Base-by-base conservation (phyloP, 2,888 invertebrate genomes). In the Coleophora flavipennella region DNA sequence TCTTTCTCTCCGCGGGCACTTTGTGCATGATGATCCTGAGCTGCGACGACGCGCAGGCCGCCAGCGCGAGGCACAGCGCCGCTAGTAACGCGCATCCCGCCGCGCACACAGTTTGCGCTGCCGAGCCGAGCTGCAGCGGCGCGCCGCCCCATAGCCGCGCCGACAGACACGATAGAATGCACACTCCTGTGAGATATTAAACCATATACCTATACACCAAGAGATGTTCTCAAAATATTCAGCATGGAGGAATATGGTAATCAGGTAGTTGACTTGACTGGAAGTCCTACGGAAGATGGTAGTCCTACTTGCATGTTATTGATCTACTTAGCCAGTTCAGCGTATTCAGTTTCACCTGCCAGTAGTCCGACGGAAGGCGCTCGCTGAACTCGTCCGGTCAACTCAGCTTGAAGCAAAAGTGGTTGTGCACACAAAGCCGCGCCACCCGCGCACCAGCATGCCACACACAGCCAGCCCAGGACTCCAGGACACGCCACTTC, bases 401-500 rank as follows among this genome's bases (percentile, higher is more conserved):
- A 72, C 63, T 92, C 91, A 0, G 91, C 89, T 52, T 91, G 91
- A 47, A 92, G 85, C 45, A 91, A 84, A 38, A 92, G 74, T 29
- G 91, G 87, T 61, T 90, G 90, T 31, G 91, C 91, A 44, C 92
- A 87, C 47, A 92, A 88, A 13, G 91, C 90, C 7, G 91, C 91
- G 67, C 91, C 87, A 0, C 89, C 90, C 10, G 90, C 75, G 76
- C 61, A 91, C 86, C 58, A 92, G 71, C 74, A 90, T 62, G 91
- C 88, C 4, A 89, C 85, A 88, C 92, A 92, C 36, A 91, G 88
- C 58, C 91, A 90, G 31, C 91, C 88, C 40, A 92, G 77, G 10
- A 91, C 89, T 1, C 89, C 83, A 0, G 71, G 67, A 13, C 79
- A 79, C 1, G 79, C 80, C 38, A 70, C 71, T 44, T 74, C 70